Evolutionary conservation across 2,888 invertebrate genomes (phyloP).

Genomic region (Tetrapedia diversipes): DNA sequence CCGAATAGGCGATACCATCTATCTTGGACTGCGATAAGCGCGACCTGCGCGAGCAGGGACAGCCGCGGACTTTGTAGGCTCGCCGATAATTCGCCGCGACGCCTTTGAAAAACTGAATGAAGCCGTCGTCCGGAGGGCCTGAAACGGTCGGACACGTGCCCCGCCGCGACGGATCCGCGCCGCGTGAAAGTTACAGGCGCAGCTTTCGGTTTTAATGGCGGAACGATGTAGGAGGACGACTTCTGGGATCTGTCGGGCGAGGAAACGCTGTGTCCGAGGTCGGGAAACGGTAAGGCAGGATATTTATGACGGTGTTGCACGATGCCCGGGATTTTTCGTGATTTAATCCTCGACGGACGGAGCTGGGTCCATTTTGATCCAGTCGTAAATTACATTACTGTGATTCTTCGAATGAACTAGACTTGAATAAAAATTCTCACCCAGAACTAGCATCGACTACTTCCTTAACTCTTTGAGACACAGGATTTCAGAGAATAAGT

Average conservation of each 20-base stretch:
- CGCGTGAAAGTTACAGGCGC: background rate
- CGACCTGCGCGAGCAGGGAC: slow-evolving; percentile 56
- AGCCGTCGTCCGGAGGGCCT: slow-evolving; percentile 4
- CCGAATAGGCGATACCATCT: slow-evolving; percentile 67
- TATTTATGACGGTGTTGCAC: slow-evolving; percentile 3
- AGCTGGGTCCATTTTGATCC: too few relatives aligned
- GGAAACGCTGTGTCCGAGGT: background rate
- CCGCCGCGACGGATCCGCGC: too few relatives aligned
- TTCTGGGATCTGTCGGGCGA: slow-evolving; percentile 12
- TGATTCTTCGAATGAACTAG: too few relatives aligned
- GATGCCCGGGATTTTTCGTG: background rate
- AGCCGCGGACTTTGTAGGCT: slow-evolving; percentile 59
- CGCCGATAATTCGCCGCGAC: slow-evolving; percentile 47
- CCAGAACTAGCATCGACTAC: too few relatives aligned
- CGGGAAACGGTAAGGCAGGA: slow-evolving; percentile 5
- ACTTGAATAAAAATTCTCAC: too few relatives aligned
- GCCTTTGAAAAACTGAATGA: too few relatives aligned
- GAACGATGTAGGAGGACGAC: slow-evolving; percentile 4
- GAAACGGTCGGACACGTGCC: background rate
- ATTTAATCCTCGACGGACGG: too few relatives aligned
- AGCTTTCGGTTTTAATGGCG: background rate
- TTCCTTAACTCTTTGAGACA: too few relatives aligned
- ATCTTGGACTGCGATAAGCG: slow-evolving; percentile 66
- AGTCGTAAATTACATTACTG: too few relatives aligned
- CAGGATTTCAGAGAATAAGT: too few relatives aligned